Evolutionary conservation across 2,113 vertebrate genomes (phyloP).

Genomic region (Lophius piscatorius): DNA sequence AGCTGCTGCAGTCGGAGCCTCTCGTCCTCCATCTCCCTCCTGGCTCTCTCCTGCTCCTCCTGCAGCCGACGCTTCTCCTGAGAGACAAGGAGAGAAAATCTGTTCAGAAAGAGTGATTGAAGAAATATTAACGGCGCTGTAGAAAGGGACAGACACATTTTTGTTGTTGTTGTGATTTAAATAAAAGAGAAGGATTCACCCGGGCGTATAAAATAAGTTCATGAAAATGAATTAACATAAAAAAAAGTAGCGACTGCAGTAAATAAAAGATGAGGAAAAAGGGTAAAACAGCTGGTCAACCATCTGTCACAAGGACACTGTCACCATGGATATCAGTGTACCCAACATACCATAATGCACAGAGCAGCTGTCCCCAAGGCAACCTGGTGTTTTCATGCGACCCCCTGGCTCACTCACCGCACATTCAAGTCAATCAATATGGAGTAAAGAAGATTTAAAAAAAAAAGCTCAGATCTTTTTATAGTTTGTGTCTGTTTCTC

Average conservation of each 20-base stretch:
- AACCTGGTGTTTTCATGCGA: conserved; percentile 63
- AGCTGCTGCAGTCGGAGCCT: conserved; percentile 84
- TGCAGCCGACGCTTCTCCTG: conserved; percentile 86
- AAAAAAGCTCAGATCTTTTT: conserved; percentile 40
- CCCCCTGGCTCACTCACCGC: conserved; percentile 42
- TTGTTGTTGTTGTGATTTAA: no score
- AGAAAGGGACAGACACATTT: no score
- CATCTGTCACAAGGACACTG: conserved; percentile 45
- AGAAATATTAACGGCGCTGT: no score
- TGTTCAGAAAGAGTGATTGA: neutral
- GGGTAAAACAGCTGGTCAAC: conserved; percentile 43
- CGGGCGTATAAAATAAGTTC: neutral
- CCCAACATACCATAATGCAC: conserved; percentile 26
- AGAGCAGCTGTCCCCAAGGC: conserved; percentile 37
- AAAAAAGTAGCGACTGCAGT: conserved; percentile 10
- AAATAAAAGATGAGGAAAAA: conserved; percentile 41
- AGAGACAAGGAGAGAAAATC: neutral
- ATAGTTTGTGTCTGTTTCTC: conserved; percentile 24
- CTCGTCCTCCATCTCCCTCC: conserved; percentile 87
- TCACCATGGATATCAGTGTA: conserved; percentile 38
- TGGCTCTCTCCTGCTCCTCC: conserved; percentile 82
- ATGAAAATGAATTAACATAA: conserved; percentile 11
- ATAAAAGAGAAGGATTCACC: no score
- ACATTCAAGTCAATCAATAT: conserved; percentile 25
- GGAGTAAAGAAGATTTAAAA: conserved; percentile 69